Evolutionary conservation across 2,888 invertebrate species (phyloP).

Genomic region (Zele albiditarsus): DNA sequence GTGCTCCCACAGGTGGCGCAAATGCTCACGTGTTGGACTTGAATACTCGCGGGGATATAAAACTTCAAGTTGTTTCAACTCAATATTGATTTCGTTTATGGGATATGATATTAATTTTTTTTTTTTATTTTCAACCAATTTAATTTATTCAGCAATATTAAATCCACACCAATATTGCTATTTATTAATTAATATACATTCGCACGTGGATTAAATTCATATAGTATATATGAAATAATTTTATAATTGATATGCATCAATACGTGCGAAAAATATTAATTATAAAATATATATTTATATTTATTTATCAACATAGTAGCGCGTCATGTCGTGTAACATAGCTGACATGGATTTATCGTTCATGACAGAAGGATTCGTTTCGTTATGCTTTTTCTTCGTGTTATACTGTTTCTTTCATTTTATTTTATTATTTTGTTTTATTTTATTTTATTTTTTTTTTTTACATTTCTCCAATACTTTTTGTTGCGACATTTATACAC

Average conservation of each 20-base stretch:
- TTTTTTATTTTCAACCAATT: not conserved
- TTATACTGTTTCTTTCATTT: not conserved
- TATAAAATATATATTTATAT: not conserved
- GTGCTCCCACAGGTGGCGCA: slow-evolving; percentile 55
- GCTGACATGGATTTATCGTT: slow-evolving; percentile 4
- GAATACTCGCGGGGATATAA: not conserved
- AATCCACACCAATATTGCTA: not conserved
- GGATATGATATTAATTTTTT: not conserved
- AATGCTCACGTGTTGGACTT: slow-evolving; percentile 46
- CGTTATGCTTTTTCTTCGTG: slow-evolving; percentile 16
- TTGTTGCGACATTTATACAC: slow-evolving; percentile 7
- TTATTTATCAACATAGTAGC: not conserved
- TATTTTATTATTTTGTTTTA: not conserved
- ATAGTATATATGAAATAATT: no score
- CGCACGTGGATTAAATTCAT: not conserved
- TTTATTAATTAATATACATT: not conserved
- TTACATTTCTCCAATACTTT: slow-evolving; percentile 8
- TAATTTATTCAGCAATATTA: not conserved
- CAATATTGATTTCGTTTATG: not conserved
- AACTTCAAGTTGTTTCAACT: not conserved
- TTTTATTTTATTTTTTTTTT: not conserved
- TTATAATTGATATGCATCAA: not conserved
- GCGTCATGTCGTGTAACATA: not conserved
- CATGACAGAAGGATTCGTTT: slow-evolving; percentile 39
- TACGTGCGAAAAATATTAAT: not conserved